A percentile compares a stretch with the other conserved stretches of the same genome.
Conservation (phyloP, 30 jellyfish, hydroid and myxozoan species). For the Aurelia sp. region DNA sequence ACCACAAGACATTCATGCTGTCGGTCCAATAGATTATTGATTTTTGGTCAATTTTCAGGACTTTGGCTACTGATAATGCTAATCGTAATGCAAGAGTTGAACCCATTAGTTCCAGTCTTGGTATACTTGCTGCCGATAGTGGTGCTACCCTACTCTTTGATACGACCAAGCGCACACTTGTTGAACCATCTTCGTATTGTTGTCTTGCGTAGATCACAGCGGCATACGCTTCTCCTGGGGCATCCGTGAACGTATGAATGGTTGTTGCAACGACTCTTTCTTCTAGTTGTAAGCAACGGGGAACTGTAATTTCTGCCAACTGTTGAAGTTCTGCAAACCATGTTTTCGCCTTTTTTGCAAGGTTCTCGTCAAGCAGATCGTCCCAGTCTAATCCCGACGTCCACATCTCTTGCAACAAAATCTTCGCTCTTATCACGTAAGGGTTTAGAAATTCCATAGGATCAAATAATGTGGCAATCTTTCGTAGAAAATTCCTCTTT, state of each 20-base stretch:
- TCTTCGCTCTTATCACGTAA: conserved; percentile 15
- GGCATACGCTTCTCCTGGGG: conserved; percentile 35
- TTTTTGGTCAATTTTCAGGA: background rate
- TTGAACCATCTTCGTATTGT: conserved; percentile 8
- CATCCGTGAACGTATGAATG: conserved; percentile 28
- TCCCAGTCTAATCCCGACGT: conserved; percentile 29
- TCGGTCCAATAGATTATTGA: conserved; percentile 15
- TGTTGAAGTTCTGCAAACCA: conserved; percentile 31
- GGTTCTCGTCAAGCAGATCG: background rate
- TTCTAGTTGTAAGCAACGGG: conserved; percentile 5
- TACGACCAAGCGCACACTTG: background rate
- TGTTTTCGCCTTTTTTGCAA: background rate
- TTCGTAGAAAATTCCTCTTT: conserved; percentile 31
- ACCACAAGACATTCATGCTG: conserved; percentile 50
- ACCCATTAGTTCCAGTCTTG: conserved; percentile 44
- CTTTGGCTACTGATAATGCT: background rate
- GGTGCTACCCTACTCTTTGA: conserved; percentile 44
- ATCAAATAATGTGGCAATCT: conserved; percentile 28
- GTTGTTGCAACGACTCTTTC: background rate
- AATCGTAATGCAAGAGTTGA: conserved; percentile 5
- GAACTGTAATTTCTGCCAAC: conserved; percentile 5
- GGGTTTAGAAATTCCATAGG: conserved; percentile 48
- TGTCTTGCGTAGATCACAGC: conserved; percentile 35
- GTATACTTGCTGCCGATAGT: conserved; percentile 28
- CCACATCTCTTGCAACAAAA: conserved; percentile 34